A percentile compares a stretch with the other conserved stretches of the same genome.
Conservation (phyloP, 2,113 vertebrate species). For the Phrynosoma blainvillii region DNA sequence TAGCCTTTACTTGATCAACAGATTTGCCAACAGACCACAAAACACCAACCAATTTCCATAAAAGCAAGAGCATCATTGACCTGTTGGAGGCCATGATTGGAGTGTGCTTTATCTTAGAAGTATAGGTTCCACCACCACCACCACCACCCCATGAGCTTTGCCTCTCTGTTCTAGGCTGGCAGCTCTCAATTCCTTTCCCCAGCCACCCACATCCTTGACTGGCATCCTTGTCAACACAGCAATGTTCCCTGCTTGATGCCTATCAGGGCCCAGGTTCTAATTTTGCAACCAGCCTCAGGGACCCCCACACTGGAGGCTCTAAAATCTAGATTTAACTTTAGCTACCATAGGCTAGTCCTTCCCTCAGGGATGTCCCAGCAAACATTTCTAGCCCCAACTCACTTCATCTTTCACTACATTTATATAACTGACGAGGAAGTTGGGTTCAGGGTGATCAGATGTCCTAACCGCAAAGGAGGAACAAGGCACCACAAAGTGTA, state of each 20-base stretch:
- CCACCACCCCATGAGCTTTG: too few relatives aligned
- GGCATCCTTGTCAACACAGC: background rate
- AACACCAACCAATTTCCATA: too few relatives aligned
- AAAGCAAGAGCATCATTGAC: too few relatives aligned
- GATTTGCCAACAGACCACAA: too few relatives aligned
- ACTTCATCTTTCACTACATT: background rate
- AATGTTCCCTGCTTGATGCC: background rate
- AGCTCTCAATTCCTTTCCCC: background rate
- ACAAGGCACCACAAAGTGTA: too few relatives aligned
- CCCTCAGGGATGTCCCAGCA: background rate
- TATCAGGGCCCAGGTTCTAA: background rate
- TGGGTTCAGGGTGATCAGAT: too few relatives aligned
- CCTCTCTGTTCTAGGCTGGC: background rate
- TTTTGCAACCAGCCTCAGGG: background rate
- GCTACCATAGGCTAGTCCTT: background rate
- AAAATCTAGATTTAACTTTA: background rate
- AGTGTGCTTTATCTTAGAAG: too few relatives aligned
- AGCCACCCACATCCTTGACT: background rate
- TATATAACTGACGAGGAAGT: constrained; percentile 14
- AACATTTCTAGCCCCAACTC: too few relatives aligned
- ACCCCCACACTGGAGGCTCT: background rate
- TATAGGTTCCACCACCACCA: too few relatives aligned
- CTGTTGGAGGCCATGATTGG: too few relatives aligned
- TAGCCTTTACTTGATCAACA: too few relatives aligned
- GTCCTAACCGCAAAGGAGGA: too few relatives aligned